Evolutionary conservation across 2,888 invertebrate species (phyloP).

Genomic region (Piscicola geometra): DNA sequence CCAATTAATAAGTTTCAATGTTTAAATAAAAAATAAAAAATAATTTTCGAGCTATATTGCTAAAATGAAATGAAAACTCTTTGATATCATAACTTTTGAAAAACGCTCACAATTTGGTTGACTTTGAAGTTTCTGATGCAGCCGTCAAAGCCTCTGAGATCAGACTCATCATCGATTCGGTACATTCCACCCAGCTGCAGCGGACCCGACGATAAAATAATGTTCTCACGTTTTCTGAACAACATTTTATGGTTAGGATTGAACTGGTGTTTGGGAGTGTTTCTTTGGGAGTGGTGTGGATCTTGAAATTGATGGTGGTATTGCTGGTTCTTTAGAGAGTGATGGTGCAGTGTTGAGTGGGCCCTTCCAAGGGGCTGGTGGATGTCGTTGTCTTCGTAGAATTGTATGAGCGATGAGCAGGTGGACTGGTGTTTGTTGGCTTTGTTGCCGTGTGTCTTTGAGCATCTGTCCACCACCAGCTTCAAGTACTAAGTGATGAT

Average conservation of each 20-base stretch:
- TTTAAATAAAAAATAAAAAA: no score
- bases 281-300: not conserved
- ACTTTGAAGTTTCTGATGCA: slow-evolving; percentile 92
- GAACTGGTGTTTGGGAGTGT: not conserved
- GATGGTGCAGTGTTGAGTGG: no score
- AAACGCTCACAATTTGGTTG: slow-evolving; percentile 66
- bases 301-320: not conserved
- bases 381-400: slow-evolving; percentile 9
- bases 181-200: slow-evolving; percentile 37
- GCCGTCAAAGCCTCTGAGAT: slow-evolving; percentile 78
- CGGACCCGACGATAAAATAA: slow-evolving; percentile 18
- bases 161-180: not conserved
- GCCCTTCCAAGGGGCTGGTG: no score
- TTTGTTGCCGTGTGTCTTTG: not conserved
- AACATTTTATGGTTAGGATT: slow-evolving; percentile 21
- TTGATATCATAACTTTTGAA: not conserved
- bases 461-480: slow-evolving; percentile 37
- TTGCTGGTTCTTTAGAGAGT: no score
- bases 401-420: slow-evolving; percentile 6
- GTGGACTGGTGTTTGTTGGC: not conserved
- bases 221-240: slow-evolving; percentile 13
- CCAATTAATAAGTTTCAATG: no score
- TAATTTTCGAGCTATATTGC: no score
- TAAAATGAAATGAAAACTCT: no score
- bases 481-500: slow-evolving; percentile 31